A percentile compares a stretch with the other conserved stretches of the same genome.
Evolutionary conservation across 2,888 invertebrate species (phyloP).

Genomic region (Xestia c-nigrum): DNA sequence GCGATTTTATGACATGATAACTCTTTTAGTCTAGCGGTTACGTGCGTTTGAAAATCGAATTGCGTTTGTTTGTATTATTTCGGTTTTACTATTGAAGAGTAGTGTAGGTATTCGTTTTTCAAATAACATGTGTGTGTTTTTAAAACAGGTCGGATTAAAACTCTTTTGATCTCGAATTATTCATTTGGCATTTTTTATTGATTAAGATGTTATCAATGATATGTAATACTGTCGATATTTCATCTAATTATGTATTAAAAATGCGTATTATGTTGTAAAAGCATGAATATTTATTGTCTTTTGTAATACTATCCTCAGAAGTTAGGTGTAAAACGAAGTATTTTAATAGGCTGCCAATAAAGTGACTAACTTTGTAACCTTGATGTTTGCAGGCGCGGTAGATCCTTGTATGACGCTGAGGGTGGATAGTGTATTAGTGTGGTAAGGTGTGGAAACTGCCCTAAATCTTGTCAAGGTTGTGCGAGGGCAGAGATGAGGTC

Average conservation of each 20-base stretch:
- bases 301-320: conserved; percentile 48
- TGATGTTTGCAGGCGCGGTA: background rate
- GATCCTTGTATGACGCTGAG: background rate
- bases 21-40: conserved; percentile 16
- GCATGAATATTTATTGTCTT: conserved; percentile 19
- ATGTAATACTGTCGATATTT: conserved; percentile 12
- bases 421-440: background rate
- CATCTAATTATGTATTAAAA: conserved; percentile 25
- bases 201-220: conserved; percentile 44
- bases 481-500: no score
- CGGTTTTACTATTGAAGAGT: background rate
- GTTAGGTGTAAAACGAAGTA: background rate
- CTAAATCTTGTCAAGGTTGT: no score
- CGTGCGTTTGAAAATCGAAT: conserved; percentile 36
- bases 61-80: conserved; percentile 4
- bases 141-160: conserved; percentile 3
- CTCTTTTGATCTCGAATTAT: conserved; percentile 34
- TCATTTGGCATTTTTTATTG: conserved; percentile 12
- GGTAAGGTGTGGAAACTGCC: background rate
- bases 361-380: background rate
- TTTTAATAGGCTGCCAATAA: background rate
- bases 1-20: conserved; percentile 19
- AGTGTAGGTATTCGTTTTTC: conserved; percentile 16
- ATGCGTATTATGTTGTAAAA: conserved; percentile 16
- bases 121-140: conserved; percentile 3